phyloP scores from a whole-genome alignment of 2,797 vertebrate species.

The Choloepus didactylus region DNA sequence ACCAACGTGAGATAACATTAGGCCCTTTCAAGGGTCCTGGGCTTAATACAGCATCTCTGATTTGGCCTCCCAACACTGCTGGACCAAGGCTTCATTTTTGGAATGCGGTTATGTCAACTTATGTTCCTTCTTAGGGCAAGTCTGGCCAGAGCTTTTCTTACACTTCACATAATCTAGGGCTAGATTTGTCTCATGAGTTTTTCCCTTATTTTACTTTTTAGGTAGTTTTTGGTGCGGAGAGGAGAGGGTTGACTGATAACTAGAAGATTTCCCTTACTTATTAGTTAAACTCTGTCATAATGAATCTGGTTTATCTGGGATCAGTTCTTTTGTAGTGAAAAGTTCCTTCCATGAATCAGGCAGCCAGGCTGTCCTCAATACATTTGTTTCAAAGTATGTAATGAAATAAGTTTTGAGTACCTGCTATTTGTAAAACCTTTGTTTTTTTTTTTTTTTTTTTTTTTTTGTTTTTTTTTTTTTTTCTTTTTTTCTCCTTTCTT shows the following conservation, averaged over 20 bases:
- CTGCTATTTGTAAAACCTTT: background rate
- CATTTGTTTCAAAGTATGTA: background rate
- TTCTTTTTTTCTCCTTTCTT: background rate
- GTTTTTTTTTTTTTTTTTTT: background rate
- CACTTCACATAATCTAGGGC: background rate
- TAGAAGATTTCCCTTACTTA: background rate
- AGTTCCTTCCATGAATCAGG: background rate
- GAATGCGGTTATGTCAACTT: background rate
- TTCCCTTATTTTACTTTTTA: background rate
- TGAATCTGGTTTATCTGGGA: background rate
- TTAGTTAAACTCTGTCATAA: background rate
- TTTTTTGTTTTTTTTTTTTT: too few species aligned
- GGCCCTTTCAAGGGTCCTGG: background rate
- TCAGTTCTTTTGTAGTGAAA: background rate
- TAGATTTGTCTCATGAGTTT: background rate
- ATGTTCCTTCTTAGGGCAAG: background rate
- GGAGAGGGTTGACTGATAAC: background rate
- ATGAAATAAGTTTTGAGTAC: background rate
- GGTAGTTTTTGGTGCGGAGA: background rate
- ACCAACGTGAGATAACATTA: background rate
- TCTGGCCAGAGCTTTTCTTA: background rate
- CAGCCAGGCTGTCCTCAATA: background rate
- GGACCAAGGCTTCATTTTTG: background rate
- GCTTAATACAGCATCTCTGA: background rate
- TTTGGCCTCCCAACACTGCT: background rate